Percentiles rank a stretch among this genome's conserved stretches.
Evolutionary conservation across 2,113 vertebrate species (phyloP).

Genomic region (Prolemur simus): DNA sequence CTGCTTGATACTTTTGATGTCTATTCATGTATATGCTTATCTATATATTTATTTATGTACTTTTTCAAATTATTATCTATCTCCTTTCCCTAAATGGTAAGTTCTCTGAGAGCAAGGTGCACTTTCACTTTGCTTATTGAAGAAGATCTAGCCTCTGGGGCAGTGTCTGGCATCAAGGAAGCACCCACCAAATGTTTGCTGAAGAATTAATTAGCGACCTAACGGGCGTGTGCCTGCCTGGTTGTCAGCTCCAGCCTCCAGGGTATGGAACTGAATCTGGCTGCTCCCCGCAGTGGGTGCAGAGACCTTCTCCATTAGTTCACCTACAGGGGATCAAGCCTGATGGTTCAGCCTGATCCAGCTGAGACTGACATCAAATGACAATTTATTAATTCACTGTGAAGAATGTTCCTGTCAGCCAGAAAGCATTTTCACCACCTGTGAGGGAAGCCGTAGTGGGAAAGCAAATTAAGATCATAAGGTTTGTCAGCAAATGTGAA

Average conservation of each 20-base stretch:
- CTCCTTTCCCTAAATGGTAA: background rate
- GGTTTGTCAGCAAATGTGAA: constrained; percentile 18
- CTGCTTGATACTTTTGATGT: background rate
- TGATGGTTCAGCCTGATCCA: background rate
- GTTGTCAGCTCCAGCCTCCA: background rate
- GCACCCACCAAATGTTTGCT: background rate
- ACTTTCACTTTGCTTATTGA: background rate
- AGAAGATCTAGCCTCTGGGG: background rate
- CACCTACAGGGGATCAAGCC: background rate
- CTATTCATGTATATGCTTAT: background rate
- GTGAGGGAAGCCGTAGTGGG: background rate
- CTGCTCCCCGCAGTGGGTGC: background rate
- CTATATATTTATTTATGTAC: background rate
- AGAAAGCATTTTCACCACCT: background rate
- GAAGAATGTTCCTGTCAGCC: background rate
- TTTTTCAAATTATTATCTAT: background rate
- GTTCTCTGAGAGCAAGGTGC: background rate
- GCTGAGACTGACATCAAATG: background rate
- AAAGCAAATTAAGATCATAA: constrained; percentile 55
- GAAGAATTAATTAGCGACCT: background rate
- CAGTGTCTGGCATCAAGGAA: background rate
- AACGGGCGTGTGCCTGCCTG: background rate
- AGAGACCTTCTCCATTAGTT: background rate
- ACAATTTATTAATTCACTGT: constrained; percentile 7
- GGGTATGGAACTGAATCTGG: background rate